A percentile compares a stretch with the other conserved stretches of the same genome.
Evolutionary conservation across 2,113 vertebrate genomes (phyloP).

Genomic region (Amblyopsis rosae): DNA sequence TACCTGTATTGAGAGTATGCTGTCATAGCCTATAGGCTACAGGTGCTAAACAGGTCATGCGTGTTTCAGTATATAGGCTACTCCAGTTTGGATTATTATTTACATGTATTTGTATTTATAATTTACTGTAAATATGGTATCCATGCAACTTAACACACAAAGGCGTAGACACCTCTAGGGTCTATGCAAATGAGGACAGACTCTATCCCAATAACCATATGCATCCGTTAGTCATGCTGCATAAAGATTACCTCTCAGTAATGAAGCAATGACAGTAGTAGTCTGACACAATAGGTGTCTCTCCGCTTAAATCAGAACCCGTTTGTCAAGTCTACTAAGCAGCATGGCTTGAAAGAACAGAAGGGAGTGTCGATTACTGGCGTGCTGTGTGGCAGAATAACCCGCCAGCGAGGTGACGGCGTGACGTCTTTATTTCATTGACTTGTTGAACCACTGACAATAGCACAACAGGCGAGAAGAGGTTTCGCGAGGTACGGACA

Average conservation of each 20-base stretch:
- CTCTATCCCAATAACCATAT: neutral
- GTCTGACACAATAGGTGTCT: neutral
- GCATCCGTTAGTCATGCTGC: conserved; percentile 25
- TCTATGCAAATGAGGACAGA: conserved; percentile 48
- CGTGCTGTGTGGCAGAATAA: neutral
- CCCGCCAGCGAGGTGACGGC: neutral
- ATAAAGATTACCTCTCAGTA: neutral
- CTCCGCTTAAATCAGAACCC: conserved; percentile 39
- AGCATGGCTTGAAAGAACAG: conserved; percentile 1
- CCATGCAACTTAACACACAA: conserved; percentile 42
- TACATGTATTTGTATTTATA: neutral
- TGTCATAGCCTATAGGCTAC: no score
- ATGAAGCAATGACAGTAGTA: conserved; percentile 5
- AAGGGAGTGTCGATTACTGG: conserved; percentile 50
- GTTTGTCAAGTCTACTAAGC: conserved; percentile 55
- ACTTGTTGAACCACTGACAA: conserved; percentile 29
- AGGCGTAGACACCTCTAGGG: conserved; percentile 11
- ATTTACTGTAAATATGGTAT: neutral
- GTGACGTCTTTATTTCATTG: conserved; percentile 54
- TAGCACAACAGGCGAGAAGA: conserved; percentile 37
- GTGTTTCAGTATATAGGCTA: neutral
- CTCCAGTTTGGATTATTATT: neutral
- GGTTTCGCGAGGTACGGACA: conserved; percentile 12
- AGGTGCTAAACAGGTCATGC: no score
- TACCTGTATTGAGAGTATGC: no score